Evolutionary conservation across 2,888 invertebrate species (phyloP).

Genomic region (Barypeithes pellucidus): DNA sequence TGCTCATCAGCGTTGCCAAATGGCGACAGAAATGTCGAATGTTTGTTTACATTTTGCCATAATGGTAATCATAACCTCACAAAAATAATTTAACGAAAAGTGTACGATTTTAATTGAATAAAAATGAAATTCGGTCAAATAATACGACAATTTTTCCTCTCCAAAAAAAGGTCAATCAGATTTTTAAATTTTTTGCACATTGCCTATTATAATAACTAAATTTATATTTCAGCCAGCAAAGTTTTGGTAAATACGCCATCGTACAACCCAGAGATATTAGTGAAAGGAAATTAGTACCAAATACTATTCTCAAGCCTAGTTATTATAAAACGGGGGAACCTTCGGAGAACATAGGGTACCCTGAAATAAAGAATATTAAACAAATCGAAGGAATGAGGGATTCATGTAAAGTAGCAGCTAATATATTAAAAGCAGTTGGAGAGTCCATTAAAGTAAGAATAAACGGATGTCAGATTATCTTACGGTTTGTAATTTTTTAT

Average conservation of each 20-base stretch:
- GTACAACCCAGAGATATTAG: constrained; percentile 78
- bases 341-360: constrained; percentile 67
- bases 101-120: too few species aligned
- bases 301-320: constrained; percentile 78
- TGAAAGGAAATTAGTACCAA: constrained; percentile 76
- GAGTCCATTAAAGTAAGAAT: constrained; percentile 76
- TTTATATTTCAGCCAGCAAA: constrained; percentile 47
- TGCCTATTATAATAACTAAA: background rate
- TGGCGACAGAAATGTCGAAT: background rate
- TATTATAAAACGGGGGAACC: constrained; percentile 74
- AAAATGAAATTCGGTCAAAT: constrained; percentile 34
- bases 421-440: constrained; percentile 77
- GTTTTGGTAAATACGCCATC: constrained; percentile 72
- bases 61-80: too few species aligned
- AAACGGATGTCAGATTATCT: background rate
- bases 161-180: constrained; percentile 51
- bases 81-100: too few species aligned
- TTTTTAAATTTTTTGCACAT: background rate
- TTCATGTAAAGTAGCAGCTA: constrained; percentile 83
- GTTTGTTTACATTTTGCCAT: background rate
- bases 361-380: constrained; percentile 80
- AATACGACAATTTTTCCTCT: constrained; percentile 46
- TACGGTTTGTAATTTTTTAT: background rate
- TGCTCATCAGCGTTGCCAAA: background rate
- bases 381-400: constrained; percentile 80